Base-by-base conservation (phyloP, 2,888 invertebrate species). In the Linnaemya vulpina region DNA sequence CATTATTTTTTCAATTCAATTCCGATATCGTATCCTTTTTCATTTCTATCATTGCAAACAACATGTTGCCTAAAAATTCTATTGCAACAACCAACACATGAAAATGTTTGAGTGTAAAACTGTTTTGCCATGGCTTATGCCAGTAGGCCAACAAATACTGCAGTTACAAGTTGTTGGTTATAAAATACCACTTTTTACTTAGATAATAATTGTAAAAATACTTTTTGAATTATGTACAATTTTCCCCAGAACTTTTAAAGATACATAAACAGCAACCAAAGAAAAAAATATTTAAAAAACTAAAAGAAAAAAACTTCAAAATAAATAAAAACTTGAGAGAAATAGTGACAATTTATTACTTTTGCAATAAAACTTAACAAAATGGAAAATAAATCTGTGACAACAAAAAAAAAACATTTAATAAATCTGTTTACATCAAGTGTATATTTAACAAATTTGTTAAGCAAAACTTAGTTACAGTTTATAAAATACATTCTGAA, bases 341-440 rank as follows among this genome's bases (percentile, higher is more conserved):
- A 80, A 88, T 87, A 86, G 87, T 88, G 88, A 89, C 88, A 90
- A 89, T 89, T 89, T 89, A 90, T 89, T 89, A 89, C 89, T 88
- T 89, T 89, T 89, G 87, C 88, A 90, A 89, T 89, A 88, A 87
- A 90, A 90, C 87, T 89, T 88, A 88, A 89, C 87, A 90, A 90
- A 89, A 89, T 89, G 89, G 82, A 84, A 87, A 87, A 89, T 89
- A 89, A 89, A 90, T 89, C 87, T 88, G 84, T 15, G 13, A 58
- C 30, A 30, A 5, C n/a, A n/a, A 30, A 30, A 30, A 71, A 51
- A 55, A 78, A 60, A 20, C 58, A 65, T 71, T 71, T 43, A 74
- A 80, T 38, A 76, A 40, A 68, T 49, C 43, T 51, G 22, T 68
- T 68, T 62, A 51, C 70, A 25, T 46, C 68, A 53, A 83, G 20